Percentiles rank a stretch among this genome's conserved stretches.
These are phyloP conservation scores for Ancistrus triradiatus DNA, from an alignment of 2,113 vertebrate species.

Conservation along the genomic window DNA sequence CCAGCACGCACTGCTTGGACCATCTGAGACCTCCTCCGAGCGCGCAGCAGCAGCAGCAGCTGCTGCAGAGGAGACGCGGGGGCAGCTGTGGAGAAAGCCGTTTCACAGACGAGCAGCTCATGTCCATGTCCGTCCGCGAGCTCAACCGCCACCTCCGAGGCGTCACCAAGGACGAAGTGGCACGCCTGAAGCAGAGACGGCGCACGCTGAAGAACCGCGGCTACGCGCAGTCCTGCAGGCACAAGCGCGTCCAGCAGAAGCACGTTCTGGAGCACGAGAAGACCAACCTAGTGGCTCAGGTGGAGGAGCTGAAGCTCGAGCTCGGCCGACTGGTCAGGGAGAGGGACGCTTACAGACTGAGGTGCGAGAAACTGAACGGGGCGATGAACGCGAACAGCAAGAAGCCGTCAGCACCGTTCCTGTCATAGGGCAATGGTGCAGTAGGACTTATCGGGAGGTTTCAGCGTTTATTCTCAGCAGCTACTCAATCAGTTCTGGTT, in stretches of 20 bases:
- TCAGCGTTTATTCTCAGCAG: too few relatives aligned
- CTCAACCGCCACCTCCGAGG: slow-evolving; percentile 98
- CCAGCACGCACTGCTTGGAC: slow-evolving; percentile 81
- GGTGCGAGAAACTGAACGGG: slow-evolving; percentile 91
- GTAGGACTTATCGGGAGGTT: too few relatives aligned
- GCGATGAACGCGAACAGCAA: slow-evolving; percentile 55
- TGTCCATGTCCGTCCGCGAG: slow-evolving; percentile 98
- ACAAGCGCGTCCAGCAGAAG: slow-evolving; percentile 98
- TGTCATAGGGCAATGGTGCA: too few relatives aligned
- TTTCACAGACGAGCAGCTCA: slow-evolving; percentile 97
- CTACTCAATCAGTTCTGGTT: too few relatives aligned
- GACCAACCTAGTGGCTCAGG: slow-evolving; percentile 97
- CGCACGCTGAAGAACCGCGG: slow-evolving; percentile 98
- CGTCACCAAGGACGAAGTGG: slow-evolving; percentile 99
- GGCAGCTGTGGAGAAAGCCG: slow-evolving; percentile 93
- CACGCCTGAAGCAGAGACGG: slow-evolving; percentile 98
- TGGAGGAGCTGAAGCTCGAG: slow-evolving; percentile 98
- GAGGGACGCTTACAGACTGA: slow-evolving; percentile 99
- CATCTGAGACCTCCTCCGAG: slow-evolving; percentile 71
- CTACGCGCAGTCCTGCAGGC: slow-evolving; percentile 98
- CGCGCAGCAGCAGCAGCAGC: slow-evolving; percentile 77
- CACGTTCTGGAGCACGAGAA: slow-evolving; percentile 99
- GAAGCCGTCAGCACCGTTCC: too few relatives aligned
- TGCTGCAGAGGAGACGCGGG: slow-evolving; percentile 72
- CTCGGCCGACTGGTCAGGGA: slow-evolving; percentile 93